Evolutionary conservation across 2,113 vertebrate genomes (phyloP), one percentile per base, ranked within the genome.

Genomic region (Agapornis roseicollis): DNA sequence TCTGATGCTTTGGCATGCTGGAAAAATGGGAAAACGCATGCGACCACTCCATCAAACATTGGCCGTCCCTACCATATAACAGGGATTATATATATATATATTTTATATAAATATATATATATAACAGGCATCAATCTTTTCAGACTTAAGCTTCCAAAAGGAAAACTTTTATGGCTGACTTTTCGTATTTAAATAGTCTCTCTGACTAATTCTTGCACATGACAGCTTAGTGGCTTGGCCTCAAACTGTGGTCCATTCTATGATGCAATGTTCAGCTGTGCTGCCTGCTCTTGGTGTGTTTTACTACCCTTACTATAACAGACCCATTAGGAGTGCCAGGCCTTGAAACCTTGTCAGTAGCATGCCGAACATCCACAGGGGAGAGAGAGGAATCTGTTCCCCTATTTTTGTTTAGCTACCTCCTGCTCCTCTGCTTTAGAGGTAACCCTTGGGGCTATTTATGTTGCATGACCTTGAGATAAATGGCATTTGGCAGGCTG

Each of bases 401-500:
- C 78, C 37, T 90, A 11, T 52, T 86, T 90, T 76, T 86, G 50
- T 79, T 90, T 50, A 87, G 85, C 46, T 84, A 49, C 64, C 85
- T 95, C 85, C 79, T 41, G 56, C 61, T 79, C 31, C 52, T 27
- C 68, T 1, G 2, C 82, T 92, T 93, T 44, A 69, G 44, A 91
- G 69, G 47, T 78, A 90, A 92, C 80, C 41, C 80, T 61, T 80
- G 72, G 55, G 58, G 82, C 86, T 96, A 88, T 95, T 95, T 96
- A 88, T 39, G 33, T 49, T 93, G 69, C 3, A 5, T 74, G 95
- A 92, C 93, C 90, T 90, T 61, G 85, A 94, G 85, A 90, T 79
- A 93, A 86, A 94, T 76, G 85, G 73, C 70, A 80, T 66, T 84
- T 96, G 90, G 93, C 88, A 94, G 86, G 53, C 88, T 3, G 46